Percentiles rank a stretch among this genome's conserved stretches.
phyloP scores from a whole-genome alignment of 2,113 vertebrate species.

The Proteles cristata region DNA sequence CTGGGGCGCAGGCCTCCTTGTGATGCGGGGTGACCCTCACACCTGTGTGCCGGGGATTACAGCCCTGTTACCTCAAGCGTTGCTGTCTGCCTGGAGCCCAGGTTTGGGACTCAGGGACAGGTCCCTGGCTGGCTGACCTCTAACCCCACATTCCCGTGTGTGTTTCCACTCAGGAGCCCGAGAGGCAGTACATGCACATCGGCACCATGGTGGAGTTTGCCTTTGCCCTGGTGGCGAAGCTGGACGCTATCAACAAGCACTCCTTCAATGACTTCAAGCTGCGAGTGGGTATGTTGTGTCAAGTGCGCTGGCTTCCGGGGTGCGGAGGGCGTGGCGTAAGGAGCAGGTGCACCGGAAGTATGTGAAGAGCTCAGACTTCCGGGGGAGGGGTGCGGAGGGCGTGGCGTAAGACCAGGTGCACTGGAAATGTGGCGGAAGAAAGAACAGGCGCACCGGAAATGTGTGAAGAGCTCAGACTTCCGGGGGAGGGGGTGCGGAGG shows the following conservation, averaged over 20 bases:
- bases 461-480: too few relatives aligned
- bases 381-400: accelerated
- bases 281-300: constrained; percentile 92
- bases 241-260: constrained; percentile 98
- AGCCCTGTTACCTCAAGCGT: accelerated
- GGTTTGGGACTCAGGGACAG: accelerated
- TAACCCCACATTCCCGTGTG: background rate
- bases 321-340: accelerated
- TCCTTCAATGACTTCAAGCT: constrained; percentile 99
- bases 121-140: background rate
- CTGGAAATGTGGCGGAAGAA: accelerated
- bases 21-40: background rate
- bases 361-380: accelerated
- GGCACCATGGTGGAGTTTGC: constrained; percentile 99
- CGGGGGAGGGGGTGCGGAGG: too few relatives aligned
- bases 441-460: accelerated
- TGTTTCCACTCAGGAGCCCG: constrained; percentile 90
- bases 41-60: too few relatives aligned
- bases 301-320: accelerated
- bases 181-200: constrained; percentile 97
- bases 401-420: accelerated
- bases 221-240: constrained; percentile 96
- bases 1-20: background rate
- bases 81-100: accelerated
- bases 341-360: accelerated